phyloP scores from a whole-genome alignment of 2,113 vertebrate genomes.

The Ancistrus triradiatus region DNA sequence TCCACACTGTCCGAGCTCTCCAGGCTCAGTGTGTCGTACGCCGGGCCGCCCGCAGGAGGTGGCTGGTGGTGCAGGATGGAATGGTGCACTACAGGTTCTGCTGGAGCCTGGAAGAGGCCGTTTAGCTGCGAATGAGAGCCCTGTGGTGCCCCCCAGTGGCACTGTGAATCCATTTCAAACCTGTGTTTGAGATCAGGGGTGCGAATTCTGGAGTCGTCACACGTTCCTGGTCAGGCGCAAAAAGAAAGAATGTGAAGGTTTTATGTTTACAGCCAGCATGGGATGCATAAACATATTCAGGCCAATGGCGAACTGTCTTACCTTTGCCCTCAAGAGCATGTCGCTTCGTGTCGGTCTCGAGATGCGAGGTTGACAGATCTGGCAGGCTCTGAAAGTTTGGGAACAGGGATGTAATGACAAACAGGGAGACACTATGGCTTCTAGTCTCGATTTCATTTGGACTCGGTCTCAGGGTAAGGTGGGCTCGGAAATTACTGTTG shows the following conservation, averaged over 20 bases:
- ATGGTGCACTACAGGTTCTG: conserved; percentile 76
- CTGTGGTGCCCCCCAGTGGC: conserved; percentile 75
- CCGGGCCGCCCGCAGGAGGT: conserved; percentile 69
- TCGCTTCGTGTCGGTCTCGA: conserved; percentile 83
- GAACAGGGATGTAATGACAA: not conserved
- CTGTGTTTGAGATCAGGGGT: conserved; percentile 23
- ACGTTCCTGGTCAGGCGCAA: conserved; percentile 17
- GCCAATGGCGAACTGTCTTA: conserved; percentile 44
- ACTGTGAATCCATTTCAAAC: conserved; percentile 29
- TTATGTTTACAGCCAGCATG: not conserved
- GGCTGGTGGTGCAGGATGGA: conserved; percentile 86
- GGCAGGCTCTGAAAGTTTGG: conserved; percentile 58
- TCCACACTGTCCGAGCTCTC: conserved; percentile 98
- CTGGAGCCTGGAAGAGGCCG: conserved; percentile 38
- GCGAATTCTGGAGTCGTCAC: conserved; percentile 36
- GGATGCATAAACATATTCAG: conserved; percentile 1
- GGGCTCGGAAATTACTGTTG: too few species aligned
- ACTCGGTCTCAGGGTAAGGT: too few species aligned
- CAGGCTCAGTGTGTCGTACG: conserved; percentile 92
- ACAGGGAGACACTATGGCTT: too few species aligned
- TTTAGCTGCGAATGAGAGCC: conserved; percentile 56
- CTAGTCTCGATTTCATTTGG: too few species aligned
- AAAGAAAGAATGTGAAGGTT: conserved; percentile 1
- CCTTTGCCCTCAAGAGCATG: conserved; percentile 83
- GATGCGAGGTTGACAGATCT: conserved; percentile 73